These are phyloP conservation scores for Cotesia typhae DNA, from an alignment of 1,140 invertebrate species.

Conservation along the genomic window DNA sequence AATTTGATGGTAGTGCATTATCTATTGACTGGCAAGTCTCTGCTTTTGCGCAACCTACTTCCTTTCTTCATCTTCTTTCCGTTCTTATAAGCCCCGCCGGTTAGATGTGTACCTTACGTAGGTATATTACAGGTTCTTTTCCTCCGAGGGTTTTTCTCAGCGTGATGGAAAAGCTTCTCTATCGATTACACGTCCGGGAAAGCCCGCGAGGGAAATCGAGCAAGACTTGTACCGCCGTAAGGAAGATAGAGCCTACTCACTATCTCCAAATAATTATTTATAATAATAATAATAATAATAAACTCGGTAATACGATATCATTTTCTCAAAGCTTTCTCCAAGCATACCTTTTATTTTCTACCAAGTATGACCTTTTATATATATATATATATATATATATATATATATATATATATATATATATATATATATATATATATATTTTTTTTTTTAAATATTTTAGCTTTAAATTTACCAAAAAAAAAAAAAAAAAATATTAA, in stretches of 20 bases:
- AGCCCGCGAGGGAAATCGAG: slow-evolving; percentile 27
- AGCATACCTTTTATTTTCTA: no score
- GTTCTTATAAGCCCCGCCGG: no score
- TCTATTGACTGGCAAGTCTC: not conserved
- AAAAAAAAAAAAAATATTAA: no score
- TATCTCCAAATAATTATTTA: not conserved
- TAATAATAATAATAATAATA: not conserved
- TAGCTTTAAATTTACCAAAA: no score
- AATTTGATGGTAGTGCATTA: no score
- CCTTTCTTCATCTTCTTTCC: slow-evolving; percentile 5
- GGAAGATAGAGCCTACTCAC: not conserved
- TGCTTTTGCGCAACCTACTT: slow-evolving; percentile 22
- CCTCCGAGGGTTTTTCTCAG: not conserved
- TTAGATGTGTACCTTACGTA: not conserved
- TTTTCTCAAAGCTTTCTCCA: no score
- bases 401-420: no score
- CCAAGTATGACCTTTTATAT: no score
- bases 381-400: no score
- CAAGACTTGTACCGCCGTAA: not conserved
- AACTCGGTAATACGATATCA: no score
- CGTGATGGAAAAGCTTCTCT: slow-evolving; percentile 14
- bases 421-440: no score
- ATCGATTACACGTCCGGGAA: slow-evolving; percentile 20
- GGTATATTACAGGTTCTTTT: slow-evolving; percentile 9
- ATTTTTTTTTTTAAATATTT: no score